A percentile compares a stretch with the other conserved stretches of the same genome.
Conservation (phyloP, 2,113 vertebrate genomes). For the Carassius gibelio region DNA sequence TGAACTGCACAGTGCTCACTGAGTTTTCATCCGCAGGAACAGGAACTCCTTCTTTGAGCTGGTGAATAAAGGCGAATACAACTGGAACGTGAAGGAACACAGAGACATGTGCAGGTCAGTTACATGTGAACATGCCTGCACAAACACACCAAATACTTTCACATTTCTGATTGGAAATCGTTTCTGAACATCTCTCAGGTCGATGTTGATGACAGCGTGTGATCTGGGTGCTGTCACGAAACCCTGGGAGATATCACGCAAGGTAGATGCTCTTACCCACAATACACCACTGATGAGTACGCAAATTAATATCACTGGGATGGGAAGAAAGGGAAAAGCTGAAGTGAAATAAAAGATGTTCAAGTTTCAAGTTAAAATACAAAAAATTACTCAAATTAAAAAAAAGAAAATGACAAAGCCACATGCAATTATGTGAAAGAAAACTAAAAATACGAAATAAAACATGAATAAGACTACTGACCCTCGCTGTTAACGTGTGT, state of each 20-base stretch:
- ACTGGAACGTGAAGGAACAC: conserved; percentile 91
- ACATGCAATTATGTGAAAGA: too few species aligned
- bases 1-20: conserved; percentile 15
- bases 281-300: neutral
- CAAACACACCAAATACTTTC: neutral
- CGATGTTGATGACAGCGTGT: conserved; percentile 99
- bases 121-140: neutral
- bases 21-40: conserved; percentile 77
- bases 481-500: neutral
- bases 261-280: conserved; percentile 77
- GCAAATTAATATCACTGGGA: neutral
- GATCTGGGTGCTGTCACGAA: conserved; percentile 99
- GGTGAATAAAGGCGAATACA: conserved; percentile 90
- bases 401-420: neutral
- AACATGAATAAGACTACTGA: neutral
- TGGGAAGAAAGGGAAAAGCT: neutral
- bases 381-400: neutral
- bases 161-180: neutral
- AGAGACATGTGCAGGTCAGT: conserved; percentile 92
- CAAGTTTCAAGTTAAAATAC: neutral
- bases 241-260: conserved; percentile 99
- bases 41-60: conserved; percentile 95
- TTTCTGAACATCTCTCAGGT: conserved; percentile 75
- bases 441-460: too few species aligned
- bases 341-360: neutral